Evolutionary conservation across 2,888 invertebrate genomes (phyloP), one percentile per base, ranked within the genome.

Genomic region (Eilema griseolum): DNA sequence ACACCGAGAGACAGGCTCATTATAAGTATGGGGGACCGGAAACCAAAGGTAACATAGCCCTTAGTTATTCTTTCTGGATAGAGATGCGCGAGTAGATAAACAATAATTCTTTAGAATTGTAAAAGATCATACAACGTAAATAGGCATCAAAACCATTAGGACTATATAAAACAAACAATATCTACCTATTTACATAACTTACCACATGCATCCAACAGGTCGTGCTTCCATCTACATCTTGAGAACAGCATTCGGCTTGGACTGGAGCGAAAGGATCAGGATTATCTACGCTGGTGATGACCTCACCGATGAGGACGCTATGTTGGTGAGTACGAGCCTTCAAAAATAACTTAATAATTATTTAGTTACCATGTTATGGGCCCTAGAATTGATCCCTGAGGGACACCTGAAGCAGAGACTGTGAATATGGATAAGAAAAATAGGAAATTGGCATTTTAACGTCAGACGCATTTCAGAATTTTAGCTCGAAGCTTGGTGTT

Each of bases 271-370:
- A 88, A 96, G 98, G 72, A 98, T 98, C 82, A 96, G 98, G 84
- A 98, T 98, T 79, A 98, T 98, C 83, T 98, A 98, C 85, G 98
- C 97, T 62, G 98, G 98, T 78, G 98, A 98, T 89, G 98, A 98
- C 93, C 96, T 96, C 67, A 98, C 98, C 0, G 98, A 98, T 88
- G 98, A 98, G 92, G 98, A 98, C 87, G 98, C 98, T 60, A 98
- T 98, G 97, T 96, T 97, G 96, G 98, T 98, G 90, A 90, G 92
- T 83, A 75, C n/a, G 12, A 2, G 16, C 26, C 41, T 24, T 41
- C 20, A 33, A 33, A 33, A 61, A 2, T 2, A n/a, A 24, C 59
- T 3, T 57, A 24, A 11, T 24, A 59, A 2, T 1, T 4, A 16
- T 0, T 11, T 11, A 61, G 33, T 23, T 20, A 4, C 4, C 61